phyloP scores from a whole-genome alignment of 2,888 invertebrate genomes.

The Nemapogon koenigi region DNA sequence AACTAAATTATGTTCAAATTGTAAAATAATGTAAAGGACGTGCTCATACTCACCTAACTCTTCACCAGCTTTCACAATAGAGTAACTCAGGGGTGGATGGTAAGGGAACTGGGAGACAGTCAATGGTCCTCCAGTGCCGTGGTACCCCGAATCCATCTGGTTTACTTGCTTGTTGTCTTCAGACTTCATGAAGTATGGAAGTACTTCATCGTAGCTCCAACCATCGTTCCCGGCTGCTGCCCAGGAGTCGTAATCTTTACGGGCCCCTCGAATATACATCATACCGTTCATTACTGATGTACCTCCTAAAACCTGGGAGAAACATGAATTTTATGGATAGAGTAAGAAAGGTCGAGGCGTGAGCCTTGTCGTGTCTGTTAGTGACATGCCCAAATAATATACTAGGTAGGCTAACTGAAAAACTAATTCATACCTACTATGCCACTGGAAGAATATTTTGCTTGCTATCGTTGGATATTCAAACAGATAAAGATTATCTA shows the following conservation, averaged over 20 bases:
- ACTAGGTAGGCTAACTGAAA: not conserved
- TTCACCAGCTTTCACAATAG: conserved; percentile 78
- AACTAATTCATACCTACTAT: not conserved
- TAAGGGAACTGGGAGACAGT: conserved; percentile 85
- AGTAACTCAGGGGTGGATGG: conserved; percentile 82
- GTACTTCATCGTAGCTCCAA: conserved; percentile 88
- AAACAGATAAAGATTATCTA: conserved; percentile 1
- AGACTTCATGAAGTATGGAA: conserved; percentile 89
- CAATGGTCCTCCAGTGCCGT: conserved; percentile 77
- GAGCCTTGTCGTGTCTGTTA: too few relatives aligned
- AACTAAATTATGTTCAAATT: too few relatives aligned
- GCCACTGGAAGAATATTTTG: too few relatives aligned
- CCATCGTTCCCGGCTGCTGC: conserved; percentile 84
- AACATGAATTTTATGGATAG: not conserved
- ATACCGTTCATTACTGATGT: conserved; percentile 95
- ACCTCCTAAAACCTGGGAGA: conserved; percentile 79
- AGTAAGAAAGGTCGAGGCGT: too few relatives aligned
- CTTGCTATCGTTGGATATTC: too few relatives aligned
- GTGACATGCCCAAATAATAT: too few relatives aligned
- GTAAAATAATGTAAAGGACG: too few relatives aligned
- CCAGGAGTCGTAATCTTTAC: conserved; percentile 89
- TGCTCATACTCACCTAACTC: conserved; percentile 76
- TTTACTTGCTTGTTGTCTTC: conserved; percentile 77
- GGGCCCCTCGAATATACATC: conserved; percentile 92
- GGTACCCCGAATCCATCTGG: conserved; percentile 78